Conservation (phyloP, 2,797 vertebrate species). For the Acridotheres tristis region DNA sequence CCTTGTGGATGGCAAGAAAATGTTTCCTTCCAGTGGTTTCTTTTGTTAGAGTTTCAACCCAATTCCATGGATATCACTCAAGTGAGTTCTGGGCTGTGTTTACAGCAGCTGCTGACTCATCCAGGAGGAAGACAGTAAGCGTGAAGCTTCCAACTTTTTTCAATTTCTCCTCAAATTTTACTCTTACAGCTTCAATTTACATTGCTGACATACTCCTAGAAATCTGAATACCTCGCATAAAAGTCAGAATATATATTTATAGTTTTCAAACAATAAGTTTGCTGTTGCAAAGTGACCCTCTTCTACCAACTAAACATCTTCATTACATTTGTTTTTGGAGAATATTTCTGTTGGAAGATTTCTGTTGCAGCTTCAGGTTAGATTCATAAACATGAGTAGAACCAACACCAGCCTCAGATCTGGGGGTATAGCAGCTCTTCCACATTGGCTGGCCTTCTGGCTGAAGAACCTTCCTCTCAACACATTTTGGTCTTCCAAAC, state of each 20-base stretch:
- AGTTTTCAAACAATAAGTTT: not conserved
- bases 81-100: not conserved
- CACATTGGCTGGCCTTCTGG: not conserved
- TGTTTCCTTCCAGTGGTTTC: not conserved
- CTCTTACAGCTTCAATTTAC: not conserved
- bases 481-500: not conserved
- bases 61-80: not conserved
- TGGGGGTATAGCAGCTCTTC: not conserved
- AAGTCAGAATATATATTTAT: not conserved
- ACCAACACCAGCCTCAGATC: fast-evolving
- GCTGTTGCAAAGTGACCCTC: not conserved
- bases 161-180: not conserved
- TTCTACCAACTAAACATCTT: not conserved
- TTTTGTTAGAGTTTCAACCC: not conserved
- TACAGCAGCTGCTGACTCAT: not conserved
- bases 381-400: not conserved
- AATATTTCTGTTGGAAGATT: not conserved
- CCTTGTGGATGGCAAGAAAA: not conserved
- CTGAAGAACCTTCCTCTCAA: not conserved
- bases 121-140: not conserved
- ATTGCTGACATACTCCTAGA: not conserved
- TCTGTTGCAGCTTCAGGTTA: not conserved
- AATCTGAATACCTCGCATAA: not conserved
- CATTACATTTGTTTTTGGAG: not conserved
- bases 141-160: not conserved